A percentile compares a stretch with the other conserved stretches of the same genome.
Evolutionary conservation across 2,113 vertebrate genomes (phyloP).

Genomic region (Carlito syrichta): DNA sequence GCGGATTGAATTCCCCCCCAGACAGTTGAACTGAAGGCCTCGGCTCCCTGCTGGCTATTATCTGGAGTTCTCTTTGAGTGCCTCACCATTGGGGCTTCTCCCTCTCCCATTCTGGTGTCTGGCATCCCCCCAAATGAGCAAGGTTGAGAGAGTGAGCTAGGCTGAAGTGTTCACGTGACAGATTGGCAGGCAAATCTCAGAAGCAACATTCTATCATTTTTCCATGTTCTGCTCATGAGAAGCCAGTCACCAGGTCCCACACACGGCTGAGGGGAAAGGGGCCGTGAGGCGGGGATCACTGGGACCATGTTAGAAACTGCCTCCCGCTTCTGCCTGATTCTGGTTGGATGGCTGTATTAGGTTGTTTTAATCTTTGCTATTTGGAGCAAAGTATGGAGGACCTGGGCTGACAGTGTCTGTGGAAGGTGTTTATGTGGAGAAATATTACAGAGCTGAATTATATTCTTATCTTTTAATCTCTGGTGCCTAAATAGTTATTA

Average conservation of each 20-base stretch:
- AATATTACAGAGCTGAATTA: neutral
- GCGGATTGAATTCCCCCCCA: neutral
- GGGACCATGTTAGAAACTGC: neutral
- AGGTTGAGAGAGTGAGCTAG: neutral
- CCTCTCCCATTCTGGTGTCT: neutral
- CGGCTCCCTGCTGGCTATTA: neutral
- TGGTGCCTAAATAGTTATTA: neutral
- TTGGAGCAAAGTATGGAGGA: neutral
- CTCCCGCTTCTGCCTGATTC: neutral
- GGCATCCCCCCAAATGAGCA: neutral
- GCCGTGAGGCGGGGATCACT: no score
- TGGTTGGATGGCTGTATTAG: neutral
- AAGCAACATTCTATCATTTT: neutral
- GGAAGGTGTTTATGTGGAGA: slow-evolving; percentile 19
- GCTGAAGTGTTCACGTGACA: neutral
- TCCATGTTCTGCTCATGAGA: neutral
- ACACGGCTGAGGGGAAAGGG: neutral
- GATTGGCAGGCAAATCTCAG: neutral
- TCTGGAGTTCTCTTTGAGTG: neutral
- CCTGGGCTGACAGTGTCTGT: neutral
- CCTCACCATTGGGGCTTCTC: neutral
- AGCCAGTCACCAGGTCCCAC: neutral
- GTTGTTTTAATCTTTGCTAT: neutral
- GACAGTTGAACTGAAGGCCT: neutral
- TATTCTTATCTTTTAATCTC: slow-evolving; percentile 9